phyloP scores from a whole-genome alignment of 2,888 invertebrate species.

The Serripes groenlandicus region DNA sequence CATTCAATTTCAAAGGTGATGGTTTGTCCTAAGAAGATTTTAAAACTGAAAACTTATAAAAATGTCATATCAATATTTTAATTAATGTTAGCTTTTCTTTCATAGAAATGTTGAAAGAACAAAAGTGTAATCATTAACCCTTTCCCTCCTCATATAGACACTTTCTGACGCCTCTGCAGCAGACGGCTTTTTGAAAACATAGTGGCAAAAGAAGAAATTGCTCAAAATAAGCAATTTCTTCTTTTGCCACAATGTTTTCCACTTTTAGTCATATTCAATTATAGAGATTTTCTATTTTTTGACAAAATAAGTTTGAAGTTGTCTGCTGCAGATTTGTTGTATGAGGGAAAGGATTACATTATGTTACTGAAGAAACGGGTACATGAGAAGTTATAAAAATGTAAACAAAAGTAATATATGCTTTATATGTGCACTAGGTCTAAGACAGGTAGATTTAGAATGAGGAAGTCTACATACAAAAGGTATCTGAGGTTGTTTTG shows the following conservation, averaged over 20 bases:
- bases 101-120: no score
- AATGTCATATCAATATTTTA: no score
- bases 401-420: neutral
- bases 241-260: neutral
- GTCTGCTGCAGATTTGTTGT: neutral
- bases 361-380: neutral
- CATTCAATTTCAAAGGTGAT: no score
- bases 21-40: no score
- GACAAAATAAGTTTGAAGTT: neutral
- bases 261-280: no score
- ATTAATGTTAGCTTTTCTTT: no score
- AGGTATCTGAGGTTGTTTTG: constrained; percentile 20
- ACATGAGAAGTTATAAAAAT: neutral
- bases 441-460: constrained; percentile 48
- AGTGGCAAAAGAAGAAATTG: neutral
- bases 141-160: no score
- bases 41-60: no score
- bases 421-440: constrained; percentile 15
- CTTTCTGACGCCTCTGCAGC: no score
- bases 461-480: constrained; percentile 39
- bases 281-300: neutral
- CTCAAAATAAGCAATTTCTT: neutral
- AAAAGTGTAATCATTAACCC: no score
- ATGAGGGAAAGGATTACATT: neutral
- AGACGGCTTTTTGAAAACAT: neutral